Evolutionary conservation across 92 coral and sea anemone species (phyloP).

Genomic region (Zoanthus sansibaricus): DNA sequence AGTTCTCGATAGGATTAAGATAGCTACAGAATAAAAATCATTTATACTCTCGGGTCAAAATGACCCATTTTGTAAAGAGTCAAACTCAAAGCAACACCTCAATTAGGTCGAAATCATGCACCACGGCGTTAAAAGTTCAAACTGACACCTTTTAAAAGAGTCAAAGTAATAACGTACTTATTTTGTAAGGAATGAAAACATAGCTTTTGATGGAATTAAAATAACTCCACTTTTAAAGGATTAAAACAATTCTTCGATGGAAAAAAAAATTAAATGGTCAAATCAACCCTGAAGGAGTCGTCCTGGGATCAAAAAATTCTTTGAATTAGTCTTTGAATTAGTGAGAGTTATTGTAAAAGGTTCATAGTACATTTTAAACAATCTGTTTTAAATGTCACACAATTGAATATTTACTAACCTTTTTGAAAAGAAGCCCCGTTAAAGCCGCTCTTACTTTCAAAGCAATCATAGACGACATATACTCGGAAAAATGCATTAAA

Average conservation of each 20-base stretch:
- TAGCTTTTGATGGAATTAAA: background rate
- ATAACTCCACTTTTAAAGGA: background rate
- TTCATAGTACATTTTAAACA: too few relatives aligned
- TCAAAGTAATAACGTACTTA: background rate
- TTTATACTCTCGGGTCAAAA: too few relatives aligned
- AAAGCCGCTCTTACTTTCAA: too few relatives aligned
- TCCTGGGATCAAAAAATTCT: background rate
- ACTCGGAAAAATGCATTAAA: too few relatives aligned
- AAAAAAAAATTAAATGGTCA: background rate
- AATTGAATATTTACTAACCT: too few relatives aligned
- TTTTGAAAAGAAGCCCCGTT: too few relatives aligned
- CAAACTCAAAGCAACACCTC: background rate
- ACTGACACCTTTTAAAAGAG: background rate
- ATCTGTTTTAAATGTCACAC: too few relatives aligned
- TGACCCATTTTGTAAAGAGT: background rate
- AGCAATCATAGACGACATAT: too few relatives aligned
- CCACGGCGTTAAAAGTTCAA: background rate
- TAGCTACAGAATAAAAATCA: too few relatives aligned
- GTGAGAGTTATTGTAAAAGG: background rate
- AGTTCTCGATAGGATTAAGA: too few relatives aligned
- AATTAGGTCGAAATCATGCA: background rate
- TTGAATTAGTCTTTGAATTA: background rate
- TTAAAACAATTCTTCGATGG: background rate
- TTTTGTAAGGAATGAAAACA: background rate
- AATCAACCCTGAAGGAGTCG: background rate